Base-by-base conservation (phyloP, 2,888 invertebrate genomes). In the Stegophylla sp. region DNA sequence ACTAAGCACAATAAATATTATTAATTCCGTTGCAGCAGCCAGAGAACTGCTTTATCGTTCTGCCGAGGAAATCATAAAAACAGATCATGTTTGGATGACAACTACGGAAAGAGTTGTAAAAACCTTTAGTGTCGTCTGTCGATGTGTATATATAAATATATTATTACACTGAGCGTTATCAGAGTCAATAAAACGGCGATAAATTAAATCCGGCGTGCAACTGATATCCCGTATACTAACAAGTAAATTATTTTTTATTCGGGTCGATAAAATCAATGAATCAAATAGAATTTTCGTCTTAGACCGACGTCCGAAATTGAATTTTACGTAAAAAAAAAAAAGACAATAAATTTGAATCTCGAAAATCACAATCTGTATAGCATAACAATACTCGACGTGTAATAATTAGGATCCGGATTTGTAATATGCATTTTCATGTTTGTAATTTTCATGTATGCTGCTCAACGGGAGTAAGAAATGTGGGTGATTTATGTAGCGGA, bases 101-200 rank as follows among this genome's bases (percentile, higher is more conserved):
- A 1, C 3, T 12, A 17, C 53, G 43, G 59, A 7, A 53, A 73
- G n/a, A 73, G 59, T 45, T 59, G 73, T 73, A 73, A 59, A 73
- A n/a, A 73, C 45, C 17, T 73, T 73, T 73, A 53, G 26, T 45
- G 45, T 59, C 13, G 23, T 26, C 10, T 69, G 26, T 26, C 23
- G 17, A 43, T 20, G 43, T 7, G 17, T 67, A 28, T 26, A 28
- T 48, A 48, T 48, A 20, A 5, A n/a, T 34, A 34, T 10, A 34
- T 41, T 34, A 28, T n/a, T 12, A 23, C 10, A 26, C 53, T 51
- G 10, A 45, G 12, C 26, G 9, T 73, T 26, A 73, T 73, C 59
- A 59, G 10, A 26, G 43, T 26, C 73, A 13, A 72, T 72, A 72
- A 72, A 73, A 73, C 13, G 43, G 28, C 15, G 3, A 73, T 73